Conservation (phyloP, 2,888 invertebrate genomes). For the Oxyteleia sp. region DNA sequence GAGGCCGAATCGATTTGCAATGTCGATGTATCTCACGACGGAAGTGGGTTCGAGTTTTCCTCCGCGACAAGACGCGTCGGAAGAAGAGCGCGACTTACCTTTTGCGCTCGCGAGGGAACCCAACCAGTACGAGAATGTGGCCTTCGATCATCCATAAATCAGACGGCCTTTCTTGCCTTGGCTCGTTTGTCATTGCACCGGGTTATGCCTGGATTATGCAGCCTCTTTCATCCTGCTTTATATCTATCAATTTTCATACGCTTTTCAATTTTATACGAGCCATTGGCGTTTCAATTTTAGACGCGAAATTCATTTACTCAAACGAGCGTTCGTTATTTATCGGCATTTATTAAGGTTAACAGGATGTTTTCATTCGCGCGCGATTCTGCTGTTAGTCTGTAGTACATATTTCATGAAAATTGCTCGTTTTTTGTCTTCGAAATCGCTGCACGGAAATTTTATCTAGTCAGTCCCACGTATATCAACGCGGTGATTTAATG, state of each 20-base stretch:
- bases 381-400: neutral
- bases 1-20: constrained; percentile 58
- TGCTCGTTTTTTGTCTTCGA: constrained; percentile 1
- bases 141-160: constrained; percentile 82
- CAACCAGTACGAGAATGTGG: constrained; percentile 70
- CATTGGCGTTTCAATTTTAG: constrained; percentile 38
- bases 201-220: constrained; percentile 76
- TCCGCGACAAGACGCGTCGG: constrained; percentile 72
- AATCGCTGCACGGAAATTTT: neutral
- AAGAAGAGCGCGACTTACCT: constrained; percentile 79
- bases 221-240: constrained; percentile 52
- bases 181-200: constrained; percentile 83
- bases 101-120: constrained; percentile 70
- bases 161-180: constrained; percentile 84
- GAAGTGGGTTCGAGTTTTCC: constrained; percentile 63
- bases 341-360: constrained; percentile 34
- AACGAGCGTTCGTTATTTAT: constrained; percentile 27
- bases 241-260: constrained; percentile 61
- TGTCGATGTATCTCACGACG: constrained; percentile 63
- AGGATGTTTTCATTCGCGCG: constrained; percentile 22
- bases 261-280: constrained; percentile 43
- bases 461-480: constrained; percentile 1
- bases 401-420: constrained; percentile 30
- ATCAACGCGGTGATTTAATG: neutral
- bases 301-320: constrained; percentile 37